Base-by-base conservation (phyloP, 1,140 invertebrate species). In the Bombus sibiricus region DNA sequence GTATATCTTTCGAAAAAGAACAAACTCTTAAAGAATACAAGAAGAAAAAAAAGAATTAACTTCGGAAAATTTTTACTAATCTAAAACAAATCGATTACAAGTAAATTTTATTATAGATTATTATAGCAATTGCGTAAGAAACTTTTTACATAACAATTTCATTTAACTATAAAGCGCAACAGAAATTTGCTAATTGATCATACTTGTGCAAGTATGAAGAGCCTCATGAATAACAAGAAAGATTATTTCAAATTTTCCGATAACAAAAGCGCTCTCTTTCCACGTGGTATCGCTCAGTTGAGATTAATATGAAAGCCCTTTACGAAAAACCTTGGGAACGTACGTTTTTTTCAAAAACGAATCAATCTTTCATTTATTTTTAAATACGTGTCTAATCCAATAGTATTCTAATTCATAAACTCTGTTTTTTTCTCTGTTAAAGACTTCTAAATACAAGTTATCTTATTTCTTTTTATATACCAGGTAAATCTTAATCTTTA, bases 401-500 rank as follows among this genome's bases (percentile, higher is more conserved):
- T 53, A 80, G 1, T 71, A 57, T 57, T 80, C 66, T 15, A 47
- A 69, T 81, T 71, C 39, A 69, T 81, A 71, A 39, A 81, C 41
- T 71, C 78, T 37, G 43, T 57, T 6, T 37, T 25, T 57, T 32
- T 15, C 9, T 34, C 32, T 64, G 68, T 25, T 37, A 72, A 13
- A 10, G 37, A 59, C 18, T 43, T 71, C 34, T 57, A 71, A 71
- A 81, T 81, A 57, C 68, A 37, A 15, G 37, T 39, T 39, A 47
- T 34, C 47, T 69, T 68, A 57, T 74, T 57, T 57, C 32, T 28
- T 62, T 62, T 37, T 81, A 66, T 75, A 74, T 69, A 79, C n/a
- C 78, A 37, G 41, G 57, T 81, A 71, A 57, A 72, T n/a, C 81
- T 64, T 82, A 62, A 74, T 68, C 59, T 47, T 57, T 83, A 76